Evolutionary conservation across 2,797 vertebrate genomes (phyloP).

Genomic region (Crocidura indochinensis): DNA sequence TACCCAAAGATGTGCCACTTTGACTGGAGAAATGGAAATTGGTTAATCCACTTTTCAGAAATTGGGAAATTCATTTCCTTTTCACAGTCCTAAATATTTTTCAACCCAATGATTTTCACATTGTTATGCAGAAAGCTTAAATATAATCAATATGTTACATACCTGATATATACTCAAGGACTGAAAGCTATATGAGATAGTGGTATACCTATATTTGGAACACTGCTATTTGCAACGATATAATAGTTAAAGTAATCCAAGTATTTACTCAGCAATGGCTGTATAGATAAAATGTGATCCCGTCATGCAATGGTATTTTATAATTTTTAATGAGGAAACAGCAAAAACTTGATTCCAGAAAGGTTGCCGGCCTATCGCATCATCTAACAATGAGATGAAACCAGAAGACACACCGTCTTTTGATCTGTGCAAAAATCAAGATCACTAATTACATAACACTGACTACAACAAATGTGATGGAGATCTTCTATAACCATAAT

Average conservation of each 20-base stretch:
- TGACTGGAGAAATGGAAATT: neutral
- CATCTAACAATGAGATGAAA: no score
- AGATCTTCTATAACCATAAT: no score
- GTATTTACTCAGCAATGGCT: neutral
- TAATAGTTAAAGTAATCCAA: neutral
- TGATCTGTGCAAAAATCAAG: no score
- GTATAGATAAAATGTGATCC: neutral
- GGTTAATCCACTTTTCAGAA: neutral
- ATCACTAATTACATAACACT: no score
- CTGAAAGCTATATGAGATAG: no score
- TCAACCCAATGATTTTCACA: neutral
- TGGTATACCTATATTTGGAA: no score
- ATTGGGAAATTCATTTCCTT: neutral
- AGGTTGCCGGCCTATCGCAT: no score
- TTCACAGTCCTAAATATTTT: neutral
- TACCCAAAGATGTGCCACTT: neutral
- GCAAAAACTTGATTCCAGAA: no score
- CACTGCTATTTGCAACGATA: no score
- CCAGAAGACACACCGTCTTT: no score
- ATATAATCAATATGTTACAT: neutral
- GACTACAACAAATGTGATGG: no score
- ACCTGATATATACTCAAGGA: neutral
- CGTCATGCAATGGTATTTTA: neutral
- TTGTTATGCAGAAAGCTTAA: neutral
- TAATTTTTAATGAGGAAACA: neutral